Percentiles rank a stretch among this genome's conserved stretches.
These are phyloP conservation scores for Perithous albicinctus DNA, from an alignment of 2,888 invertebrate genomes.

Conservation along the genomic window DNA sequence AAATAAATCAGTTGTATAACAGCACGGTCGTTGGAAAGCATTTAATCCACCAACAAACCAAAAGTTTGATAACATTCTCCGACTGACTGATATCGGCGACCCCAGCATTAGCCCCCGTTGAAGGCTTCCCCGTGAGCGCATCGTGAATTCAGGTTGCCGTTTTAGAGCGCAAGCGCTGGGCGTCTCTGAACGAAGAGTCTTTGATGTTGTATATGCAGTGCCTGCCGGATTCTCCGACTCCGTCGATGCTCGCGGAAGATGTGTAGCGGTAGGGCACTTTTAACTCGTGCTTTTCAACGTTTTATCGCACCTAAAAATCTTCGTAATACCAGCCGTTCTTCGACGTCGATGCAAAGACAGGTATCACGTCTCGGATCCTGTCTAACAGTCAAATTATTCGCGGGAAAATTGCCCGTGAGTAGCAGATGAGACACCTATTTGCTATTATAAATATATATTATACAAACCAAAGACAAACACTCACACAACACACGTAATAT, in stretches of 20 bases:
- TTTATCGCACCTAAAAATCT: slow-evolving; percentile 41
- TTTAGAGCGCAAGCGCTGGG: slow-evolving; percentile 37
- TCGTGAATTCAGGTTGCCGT: slow-evolving; percentile 31
- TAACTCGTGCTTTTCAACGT: slow-evolving; percentile 48
- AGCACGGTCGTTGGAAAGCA: not conserved
- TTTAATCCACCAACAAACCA: not conserved
- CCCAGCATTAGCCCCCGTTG: not conserved
- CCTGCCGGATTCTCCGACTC: slow-evolving; percentile 30
- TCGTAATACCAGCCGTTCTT: slow-evolving; percentile 12
- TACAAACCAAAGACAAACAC: not conserved
- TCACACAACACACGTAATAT: not conserved
- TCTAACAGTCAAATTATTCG: slow-evolving; percentile 32
- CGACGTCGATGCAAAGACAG: slow-evolving; percentile 6
- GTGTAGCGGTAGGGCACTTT: slow-evolving; percentile 46
- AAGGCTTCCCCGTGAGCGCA: slow-evolving; percentile 11
- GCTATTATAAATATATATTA: too few species aligned
- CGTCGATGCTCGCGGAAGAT: slow-evolving; percentile 50
- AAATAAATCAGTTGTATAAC: not conserved
- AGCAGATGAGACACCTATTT: not conserved
- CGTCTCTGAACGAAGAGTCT: not conserved
- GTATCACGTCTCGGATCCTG: slow-evolving; percentile 15
- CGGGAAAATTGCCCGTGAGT: slow-evolving; percentile 60
- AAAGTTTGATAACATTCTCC: not conserved
- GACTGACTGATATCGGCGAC: not conserved
- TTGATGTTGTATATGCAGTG: slow-evolving; percentile 17